phyloP scores from a whole-genome alignment of 2,797 vertebrate species.

The Arremon brunneinucha region DNA sequence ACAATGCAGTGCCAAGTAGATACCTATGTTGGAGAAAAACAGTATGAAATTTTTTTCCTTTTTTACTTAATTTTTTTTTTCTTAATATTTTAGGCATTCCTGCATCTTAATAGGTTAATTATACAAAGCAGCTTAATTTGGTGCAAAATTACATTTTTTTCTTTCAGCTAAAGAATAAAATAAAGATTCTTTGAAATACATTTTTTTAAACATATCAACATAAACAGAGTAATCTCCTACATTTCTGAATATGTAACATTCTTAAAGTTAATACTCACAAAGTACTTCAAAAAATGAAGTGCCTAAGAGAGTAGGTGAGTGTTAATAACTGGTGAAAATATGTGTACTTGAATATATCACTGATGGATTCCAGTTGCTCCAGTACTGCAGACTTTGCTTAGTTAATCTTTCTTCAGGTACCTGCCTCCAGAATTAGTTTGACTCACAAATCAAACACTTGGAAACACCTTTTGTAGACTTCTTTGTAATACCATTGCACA shows the following conservation, averaged over 20 bases:
- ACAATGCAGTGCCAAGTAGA: not conserved
- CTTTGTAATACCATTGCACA: not conserved
- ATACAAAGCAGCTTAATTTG: not conserved
- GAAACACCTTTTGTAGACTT: not conserved
- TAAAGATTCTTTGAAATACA: rapidly evolving
- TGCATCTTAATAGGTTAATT: not conserved
- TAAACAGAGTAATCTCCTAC: not conserved
- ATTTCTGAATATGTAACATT: not conserved
- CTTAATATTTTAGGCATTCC: not conserved
- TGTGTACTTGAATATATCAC: not conserved
- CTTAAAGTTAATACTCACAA: not conserved
- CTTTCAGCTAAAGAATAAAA: not conserved
- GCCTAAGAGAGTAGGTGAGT: not conserved
- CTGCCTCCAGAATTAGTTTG: not conserved
- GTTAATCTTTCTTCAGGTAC: not conserved
- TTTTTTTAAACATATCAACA: not conserved
- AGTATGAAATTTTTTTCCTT: not conserved
- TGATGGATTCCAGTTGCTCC: not conserved
- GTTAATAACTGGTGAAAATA: not conserved
- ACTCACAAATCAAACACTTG: not conserved
- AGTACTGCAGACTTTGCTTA: not conserved
- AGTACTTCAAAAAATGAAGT: not conserved
- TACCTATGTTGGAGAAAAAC: not conserved
- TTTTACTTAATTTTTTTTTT: not conserved
- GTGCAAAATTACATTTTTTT: rapidly evolving